phyloP scores from a whole-genome alignment of 2,113 vertebrate species.

The Protomyctophum bolini region DNA sequence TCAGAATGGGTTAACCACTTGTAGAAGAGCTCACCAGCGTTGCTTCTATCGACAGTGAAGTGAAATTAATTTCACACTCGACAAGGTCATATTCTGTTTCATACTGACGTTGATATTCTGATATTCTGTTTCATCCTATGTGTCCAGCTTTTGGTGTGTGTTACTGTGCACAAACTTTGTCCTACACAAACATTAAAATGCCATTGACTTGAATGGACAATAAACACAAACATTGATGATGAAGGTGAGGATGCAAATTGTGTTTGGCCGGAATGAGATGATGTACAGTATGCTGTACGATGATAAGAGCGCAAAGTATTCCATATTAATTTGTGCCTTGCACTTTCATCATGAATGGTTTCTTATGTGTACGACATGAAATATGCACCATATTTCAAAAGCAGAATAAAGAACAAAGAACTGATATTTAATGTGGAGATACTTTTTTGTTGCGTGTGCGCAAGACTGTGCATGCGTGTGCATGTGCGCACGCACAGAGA shows the following conservation, averaged over 20 bases:
- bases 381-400: slow-evolving; percentile 27
- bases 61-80: slow-evolving; percentile 25
- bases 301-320: no score
- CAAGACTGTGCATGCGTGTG: not conserved
- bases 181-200: not conserved
- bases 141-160: no score
- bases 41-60: slow-evolving; percentile 10
- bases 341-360: slow-evolving; percentile 8
- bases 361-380: slow-evolving; percentile 13
- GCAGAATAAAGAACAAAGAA: not conserved
- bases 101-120: slow-evolving; percentile 33
- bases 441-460: not conserved
- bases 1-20: no score
- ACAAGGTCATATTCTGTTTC: slow-evolving; percentile 41
- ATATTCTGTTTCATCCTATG: no score
- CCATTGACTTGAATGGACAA: no score
- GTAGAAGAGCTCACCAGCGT: no score
- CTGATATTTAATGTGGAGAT: not conserved
- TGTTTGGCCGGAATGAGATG: no score
- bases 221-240: no score
- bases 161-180: no score
- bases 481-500: not conserved
- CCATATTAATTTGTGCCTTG: slow-evolving; percentile 10
- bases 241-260: no score
- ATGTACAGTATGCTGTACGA: no score